These are phyloP conservation scores for Tragelaphus imberbis DNA, from an alignment of 2,113 vertebrate species.

Conservation along the genomic window DNA sequence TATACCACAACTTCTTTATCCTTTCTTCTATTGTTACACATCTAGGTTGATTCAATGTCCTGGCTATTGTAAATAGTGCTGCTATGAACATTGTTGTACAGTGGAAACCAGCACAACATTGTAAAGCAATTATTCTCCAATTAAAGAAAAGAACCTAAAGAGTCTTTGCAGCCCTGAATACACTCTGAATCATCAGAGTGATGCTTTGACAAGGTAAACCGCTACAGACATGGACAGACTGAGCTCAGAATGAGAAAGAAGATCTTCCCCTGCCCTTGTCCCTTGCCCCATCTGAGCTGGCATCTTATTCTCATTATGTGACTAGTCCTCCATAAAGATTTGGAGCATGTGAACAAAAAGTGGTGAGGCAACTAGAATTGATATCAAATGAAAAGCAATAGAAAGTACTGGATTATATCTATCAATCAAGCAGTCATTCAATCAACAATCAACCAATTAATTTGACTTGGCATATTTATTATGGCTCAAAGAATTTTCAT, in stretches of 20 bases:
- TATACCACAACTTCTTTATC: background rate
- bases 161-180: background rate
- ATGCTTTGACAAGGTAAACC: background rate
- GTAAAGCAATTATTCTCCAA: background rate
- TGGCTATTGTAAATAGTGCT: background rate
- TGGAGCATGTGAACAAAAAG: background rate
- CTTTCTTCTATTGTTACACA: background rate
- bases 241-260: background rate
- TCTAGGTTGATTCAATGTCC: background rate
- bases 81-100: background rate
- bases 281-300: too few relatives aligned
- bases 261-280: background rate
- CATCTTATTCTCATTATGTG: background rate
- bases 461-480: background rate
- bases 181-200: background rate
- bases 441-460: background rate
- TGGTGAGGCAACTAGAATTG: background rate
- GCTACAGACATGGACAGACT: background rate
- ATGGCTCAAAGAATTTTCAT: background rate
- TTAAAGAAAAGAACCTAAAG: background rate
- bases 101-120: background rate
- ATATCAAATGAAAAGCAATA: background rate
- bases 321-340: background rate
- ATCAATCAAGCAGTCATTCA: background rate
- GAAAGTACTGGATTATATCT: background rate